A percentile compares a stretch with the other conserved stretches of the same genome.
Conservation (phyloP, 2,888 invertebrate genomes). For the Hydriomena furcata region DNA sequence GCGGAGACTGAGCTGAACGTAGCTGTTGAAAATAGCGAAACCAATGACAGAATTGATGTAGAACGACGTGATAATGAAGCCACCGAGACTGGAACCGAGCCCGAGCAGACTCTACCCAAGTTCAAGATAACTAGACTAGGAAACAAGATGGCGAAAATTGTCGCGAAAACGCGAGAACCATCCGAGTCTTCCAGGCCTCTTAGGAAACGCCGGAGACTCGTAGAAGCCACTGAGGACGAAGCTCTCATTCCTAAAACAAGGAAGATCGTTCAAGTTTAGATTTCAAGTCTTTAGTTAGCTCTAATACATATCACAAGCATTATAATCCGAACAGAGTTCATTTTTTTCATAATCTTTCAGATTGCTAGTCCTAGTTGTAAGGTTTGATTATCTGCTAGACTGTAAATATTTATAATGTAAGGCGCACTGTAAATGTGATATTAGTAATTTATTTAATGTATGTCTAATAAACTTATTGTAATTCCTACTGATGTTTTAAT, state of each 20-base stretch:
- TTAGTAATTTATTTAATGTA: slow-evolving; percentile 69
- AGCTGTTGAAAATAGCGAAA: too few relatives aligned
- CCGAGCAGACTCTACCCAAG: slow-evolving; percentile 83
- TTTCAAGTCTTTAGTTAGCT: slow-evolving; percentile 28
- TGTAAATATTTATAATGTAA: slow-evolving; percentile 44
- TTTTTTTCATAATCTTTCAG: slow-evolving; percentile 54
- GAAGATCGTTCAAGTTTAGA: slow-evolving; percentile 78
- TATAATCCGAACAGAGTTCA: slow-evolving; percentile 69
- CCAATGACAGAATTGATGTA: slow-evolving; percentile 57
- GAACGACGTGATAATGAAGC: slow-evolving; percentile 47
- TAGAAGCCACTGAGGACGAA: slow-evolving; percentile 79
- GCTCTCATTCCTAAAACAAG: slow-evolving; percentile 74
- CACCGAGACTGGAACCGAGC: slow-evolving; percentile 55
- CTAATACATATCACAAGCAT: slow-evolving; percentile 75
- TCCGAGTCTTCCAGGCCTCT: slow-evolving; percentile 84
- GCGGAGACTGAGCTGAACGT: too few relatives aligned
- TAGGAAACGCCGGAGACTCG: slow-evolving; percentile 85
- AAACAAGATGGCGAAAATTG: slow-evolving; percentile 79
- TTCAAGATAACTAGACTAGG: slow-evolving; percentile 85
- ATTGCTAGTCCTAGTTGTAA: slow-evolving; percentile 78
- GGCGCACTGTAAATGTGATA: slow-evolving; percentile 78
- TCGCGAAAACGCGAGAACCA: slow-evolving; percentile 66
- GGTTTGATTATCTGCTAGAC: slow-evolving; percentile 47
- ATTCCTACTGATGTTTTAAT: slow-evolving; percentile 28
- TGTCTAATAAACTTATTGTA: slow-evolving; percentile 24